A percentile compares a stretch with the other conserved stretches of the same genome.
Evolutionary conservation across 2,888 invertebrate species (phyloP).

Genomic region (Drosophila borborema): DNA sequence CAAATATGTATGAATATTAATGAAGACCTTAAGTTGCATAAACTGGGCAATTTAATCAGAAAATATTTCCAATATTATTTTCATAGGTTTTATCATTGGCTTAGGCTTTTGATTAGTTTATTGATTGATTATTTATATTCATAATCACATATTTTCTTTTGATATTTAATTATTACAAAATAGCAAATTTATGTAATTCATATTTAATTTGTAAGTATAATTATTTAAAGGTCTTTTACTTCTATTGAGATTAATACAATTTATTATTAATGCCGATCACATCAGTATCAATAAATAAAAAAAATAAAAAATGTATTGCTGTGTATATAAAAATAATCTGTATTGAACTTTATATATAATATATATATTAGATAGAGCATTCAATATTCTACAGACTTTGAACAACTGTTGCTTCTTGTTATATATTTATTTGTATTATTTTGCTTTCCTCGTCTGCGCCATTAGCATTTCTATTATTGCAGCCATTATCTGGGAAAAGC

Average conservation of each 20-base stretch:
- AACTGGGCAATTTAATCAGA: background rate
- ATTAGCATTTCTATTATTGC: slow-evolving; percentile 69
- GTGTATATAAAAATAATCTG: too few relatives aligned
- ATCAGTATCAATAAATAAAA: too few relatives aligned
- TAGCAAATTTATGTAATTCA: too few relatives aligned
- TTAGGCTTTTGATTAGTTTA: too few relatives aligned
- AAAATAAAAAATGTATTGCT: too few relatives aligned
- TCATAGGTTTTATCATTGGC: too few relatives aligned
- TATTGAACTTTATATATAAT: too few relatives aligned
- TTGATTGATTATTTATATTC: too few relatives aligned
- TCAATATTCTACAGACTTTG: background rate
- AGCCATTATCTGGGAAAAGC: slow-evolving; percentile 64
- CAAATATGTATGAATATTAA: background rate
- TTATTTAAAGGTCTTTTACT: background rate
- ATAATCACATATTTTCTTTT: too few relatives aligned
- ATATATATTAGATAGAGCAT: background rate
- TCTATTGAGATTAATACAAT: background rate
- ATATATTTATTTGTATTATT: slow-evolving; percentile 18
- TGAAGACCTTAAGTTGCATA: background rate
- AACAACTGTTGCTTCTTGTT: slow-evolving; percentile 5
- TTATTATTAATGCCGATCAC: too few relatives aligned
- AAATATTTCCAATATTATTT: background rate
- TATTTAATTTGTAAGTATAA: too few relatives aligned
- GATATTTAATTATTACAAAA: too few relatives aligned
- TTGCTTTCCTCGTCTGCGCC: slow-evolving; percentile 48